phyloP scores from a whole-genome alignment of 2,113 vertebrate genomes.

The Anolis sagrei region DNA sequence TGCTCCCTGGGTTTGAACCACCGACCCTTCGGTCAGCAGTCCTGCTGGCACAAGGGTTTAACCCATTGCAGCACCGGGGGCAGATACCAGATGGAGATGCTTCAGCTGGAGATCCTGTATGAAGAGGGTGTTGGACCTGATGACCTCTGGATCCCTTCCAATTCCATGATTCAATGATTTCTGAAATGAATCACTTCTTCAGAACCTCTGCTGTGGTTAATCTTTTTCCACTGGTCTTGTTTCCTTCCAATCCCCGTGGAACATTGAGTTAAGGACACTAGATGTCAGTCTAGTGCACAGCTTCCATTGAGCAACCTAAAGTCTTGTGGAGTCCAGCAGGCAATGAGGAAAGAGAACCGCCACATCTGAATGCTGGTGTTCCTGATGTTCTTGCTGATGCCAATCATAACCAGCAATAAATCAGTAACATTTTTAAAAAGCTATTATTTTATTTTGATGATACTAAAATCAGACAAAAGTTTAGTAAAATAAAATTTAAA shows the following conservation, averaged over 20 bases:
- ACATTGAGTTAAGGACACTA: background rate
- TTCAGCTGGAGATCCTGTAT: too few species aligned
- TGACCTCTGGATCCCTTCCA: too few species aligned
- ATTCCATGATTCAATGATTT: background rate
- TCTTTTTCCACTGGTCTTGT: background rate
- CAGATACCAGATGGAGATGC: too few species aligned
- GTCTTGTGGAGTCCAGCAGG: background rate
- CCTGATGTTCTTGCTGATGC: background rate
- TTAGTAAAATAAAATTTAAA: background rate
- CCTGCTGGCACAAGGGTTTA: too few species aligned
- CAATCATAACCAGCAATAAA: background rate
- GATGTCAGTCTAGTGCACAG: constrained; percentile 12
- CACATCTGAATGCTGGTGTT: background rate
- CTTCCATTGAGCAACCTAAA: background rate
- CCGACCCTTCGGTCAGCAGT: too few species aligned
- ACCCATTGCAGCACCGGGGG: too few species aligned
- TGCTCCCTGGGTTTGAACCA: too few species aligned
- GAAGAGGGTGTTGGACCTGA: too few species aligned
- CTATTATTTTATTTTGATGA: background rate
- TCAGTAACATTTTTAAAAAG: background rate
- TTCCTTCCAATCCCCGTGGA: background rate
- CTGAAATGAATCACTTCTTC: background rate
- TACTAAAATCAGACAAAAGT: background rate
- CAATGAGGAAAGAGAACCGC: background rate
- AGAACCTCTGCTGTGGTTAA: background rate